These are phyloP conservation scores for Ramphastos sulfuratus DNA, from an alignment of 2,113 vertebrate genomes.

Conservation along the genomic window DNA sequence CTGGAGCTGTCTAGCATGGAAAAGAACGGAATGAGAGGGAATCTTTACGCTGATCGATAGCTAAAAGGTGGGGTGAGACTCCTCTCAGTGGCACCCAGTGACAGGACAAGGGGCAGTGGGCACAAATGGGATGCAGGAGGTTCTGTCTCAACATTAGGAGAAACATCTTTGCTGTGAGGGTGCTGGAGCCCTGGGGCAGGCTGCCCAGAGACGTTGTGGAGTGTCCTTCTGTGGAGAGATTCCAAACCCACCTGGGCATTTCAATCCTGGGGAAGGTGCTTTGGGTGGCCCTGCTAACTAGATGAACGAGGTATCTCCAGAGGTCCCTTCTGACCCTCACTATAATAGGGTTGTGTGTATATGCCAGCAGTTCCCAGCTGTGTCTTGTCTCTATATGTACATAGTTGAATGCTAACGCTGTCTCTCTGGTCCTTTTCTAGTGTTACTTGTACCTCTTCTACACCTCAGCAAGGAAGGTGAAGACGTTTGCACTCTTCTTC, in stretches of 20 bases:
- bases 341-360: too few species aligned
- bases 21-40: background rate
- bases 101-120: background rate
- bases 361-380: background rate
- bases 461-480: conserved; percentile 81
- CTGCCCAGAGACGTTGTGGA: background rate
- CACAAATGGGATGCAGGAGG: background rate
- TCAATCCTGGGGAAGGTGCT: background rate
- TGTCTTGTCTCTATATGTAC: background rate
- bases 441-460: conserved; percentile 95
- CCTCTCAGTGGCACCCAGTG: background rate
- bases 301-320: background rate
- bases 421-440: conserved; percentile 69
- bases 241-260: background rate
- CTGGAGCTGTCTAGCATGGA: background rate
- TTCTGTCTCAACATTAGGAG: background rate
- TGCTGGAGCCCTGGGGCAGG: background rate
- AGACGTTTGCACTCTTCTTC: conserved; percentile 78
- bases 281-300: background rate
- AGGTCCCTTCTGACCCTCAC: background rate
- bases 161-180: background rate
- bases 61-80: background rate
- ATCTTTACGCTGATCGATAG: background rate
- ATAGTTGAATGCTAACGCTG: background rate
- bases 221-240: background rate